Evolutionary conservation across 2,113 vertebrate species (phyloP).

Genomic region (Picathartes gymnocephalus): DNA sequence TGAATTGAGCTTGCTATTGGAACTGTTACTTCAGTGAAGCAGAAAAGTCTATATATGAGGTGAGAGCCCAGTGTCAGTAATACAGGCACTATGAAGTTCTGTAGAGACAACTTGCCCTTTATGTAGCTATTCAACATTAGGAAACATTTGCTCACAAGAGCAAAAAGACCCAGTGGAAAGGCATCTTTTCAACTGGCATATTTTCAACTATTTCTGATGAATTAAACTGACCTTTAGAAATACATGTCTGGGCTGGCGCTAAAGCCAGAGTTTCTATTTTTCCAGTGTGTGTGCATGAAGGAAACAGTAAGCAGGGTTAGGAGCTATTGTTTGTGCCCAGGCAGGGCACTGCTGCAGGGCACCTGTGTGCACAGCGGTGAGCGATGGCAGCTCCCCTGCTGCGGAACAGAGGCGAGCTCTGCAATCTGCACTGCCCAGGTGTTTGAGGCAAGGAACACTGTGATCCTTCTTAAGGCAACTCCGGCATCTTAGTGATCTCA

Average conservation of each 20-base stretch:
- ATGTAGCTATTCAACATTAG: neutral
- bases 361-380: neutral
- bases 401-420: neutral
- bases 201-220: conserved; percentile 21
- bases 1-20: neutral
- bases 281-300: neutral
- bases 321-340: neutral
- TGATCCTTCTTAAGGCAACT: neutral
- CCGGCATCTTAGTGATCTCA: neutral
- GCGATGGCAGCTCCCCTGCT: neutral
- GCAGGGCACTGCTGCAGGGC: neutral
- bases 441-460: neutral
- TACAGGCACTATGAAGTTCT: neutral
- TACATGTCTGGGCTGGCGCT: neutral
- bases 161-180: conserved; percentile 34
- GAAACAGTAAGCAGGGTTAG: neutral
- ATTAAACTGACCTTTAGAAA: conserved; percentile 51
- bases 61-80: neutral
- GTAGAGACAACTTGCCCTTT: conserved; percentile 2
- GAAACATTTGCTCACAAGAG: conserved; percentile 17
- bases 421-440: neutral
- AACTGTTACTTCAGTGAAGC: neutral
- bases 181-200: conserved; percentile 4
- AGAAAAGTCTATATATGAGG: neutral
- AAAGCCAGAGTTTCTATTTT: neutral